These are phyloP conservation scores for Drosophila mojavensis DNA, from an alignment of 1,140 invertebrate genomes.

Conservation along the genomic window DNA sequence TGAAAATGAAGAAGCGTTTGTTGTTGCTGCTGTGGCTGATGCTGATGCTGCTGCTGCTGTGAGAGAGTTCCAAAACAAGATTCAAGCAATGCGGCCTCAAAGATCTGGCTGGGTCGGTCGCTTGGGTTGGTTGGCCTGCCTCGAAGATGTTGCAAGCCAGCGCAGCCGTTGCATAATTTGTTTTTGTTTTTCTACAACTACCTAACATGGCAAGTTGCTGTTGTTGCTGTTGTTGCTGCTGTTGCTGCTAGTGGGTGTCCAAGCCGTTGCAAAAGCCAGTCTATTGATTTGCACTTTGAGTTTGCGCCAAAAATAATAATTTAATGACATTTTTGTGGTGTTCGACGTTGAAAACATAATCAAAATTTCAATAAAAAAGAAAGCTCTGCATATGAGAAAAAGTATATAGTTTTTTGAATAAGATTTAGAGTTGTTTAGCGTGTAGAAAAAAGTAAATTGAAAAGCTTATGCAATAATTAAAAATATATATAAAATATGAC, in stretches of 20 bases:
- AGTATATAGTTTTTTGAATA: too few relatives aligned
- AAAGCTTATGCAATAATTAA: too few relatives aligned
- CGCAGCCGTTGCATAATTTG: constrained; percentile 72
- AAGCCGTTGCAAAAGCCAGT: constrained; percentile 52
- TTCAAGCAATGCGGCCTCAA: constrained; percentile 51
- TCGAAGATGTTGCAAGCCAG: constrained; percentile 74
- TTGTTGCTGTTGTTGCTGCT: constrained; percentile 18
- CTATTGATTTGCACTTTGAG: constrained; percentile 71
- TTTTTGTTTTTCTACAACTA: constrained; percentile 64
- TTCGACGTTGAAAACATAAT: constrained; percentile 1
- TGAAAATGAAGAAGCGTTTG: constrained; percentile 79
- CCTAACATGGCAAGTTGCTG: constrained; percentile 21
- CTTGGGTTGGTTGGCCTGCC: constrained; percentile 46
- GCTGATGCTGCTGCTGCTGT: constrained; percentile 30
- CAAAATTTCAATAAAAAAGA: constrained; percentile 8
- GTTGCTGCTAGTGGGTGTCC: constrained; percentile 62
- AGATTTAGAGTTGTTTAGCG: too few relatives aligned
- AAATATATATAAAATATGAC: too few relatives aligned
- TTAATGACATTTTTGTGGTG: constrained; percentile 72
- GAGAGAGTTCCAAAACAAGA: constrained; percentile 73
- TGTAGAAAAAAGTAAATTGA: too few relatives aligned
- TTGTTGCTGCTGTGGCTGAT: constrained; percentile 13
- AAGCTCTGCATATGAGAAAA: constrained; percentile 5
- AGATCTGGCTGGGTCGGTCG: constrained; percentile 44
- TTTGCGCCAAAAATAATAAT: constrained; percentile 47